A percentile compares a stretch with the other conserved stretches of the same genome.
Conservation (phyloP, 1,140 invertebrate species). For the Lordiphosa stackelbergi region DNA sequence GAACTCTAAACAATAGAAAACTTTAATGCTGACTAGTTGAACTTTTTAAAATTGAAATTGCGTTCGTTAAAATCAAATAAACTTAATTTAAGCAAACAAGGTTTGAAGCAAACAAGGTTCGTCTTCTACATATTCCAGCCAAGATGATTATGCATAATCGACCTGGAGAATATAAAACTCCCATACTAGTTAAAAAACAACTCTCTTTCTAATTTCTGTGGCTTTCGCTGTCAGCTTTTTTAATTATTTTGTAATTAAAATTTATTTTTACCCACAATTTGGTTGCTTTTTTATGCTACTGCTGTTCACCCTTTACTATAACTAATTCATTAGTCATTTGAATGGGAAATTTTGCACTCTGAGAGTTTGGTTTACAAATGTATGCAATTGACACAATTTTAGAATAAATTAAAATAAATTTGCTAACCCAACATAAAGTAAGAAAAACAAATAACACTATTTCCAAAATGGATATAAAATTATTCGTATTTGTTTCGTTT, state of each 20-base stretch:
- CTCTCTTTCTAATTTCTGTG: constrained; percentile 9
- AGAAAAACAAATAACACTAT: too few relatives aligned
- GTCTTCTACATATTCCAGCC: too few relatives aligned
- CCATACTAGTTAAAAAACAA: constrained; percentile 1
- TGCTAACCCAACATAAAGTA: too few relatives aligned
- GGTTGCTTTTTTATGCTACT: constrained; percentile 5
- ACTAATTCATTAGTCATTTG: constrained; percentile 35
- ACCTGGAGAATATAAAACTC: constrained; percentile 4
- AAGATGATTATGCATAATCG: constrained; percentile 20
- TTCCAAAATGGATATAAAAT: too few relatives aligned
- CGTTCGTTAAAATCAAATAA: too few relatives aligned
- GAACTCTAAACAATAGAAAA: too few relatives aligned
- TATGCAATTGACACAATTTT: constrained; percentile 33
- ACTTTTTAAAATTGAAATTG: too few relatives aligned
- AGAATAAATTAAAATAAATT: too few relatives aligned
- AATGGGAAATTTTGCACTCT: constrained; percentile 21
- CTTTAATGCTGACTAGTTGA: too few relatives aligned
- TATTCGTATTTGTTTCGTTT: too few relatives aligned
- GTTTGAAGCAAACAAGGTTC: too few relatives aligned
- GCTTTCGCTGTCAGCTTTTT: constrained; percentile 37
- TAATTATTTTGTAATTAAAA: constrained; percentile 44
- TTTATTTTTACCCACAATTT: constrained; percentile 39
- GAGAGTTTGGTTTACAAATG: constrained; percentile 27
- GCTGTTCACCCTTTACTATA: constrained; percentile 25
- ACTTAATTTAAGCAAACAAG: too few relatives aligned